Base-by-base conservation (phyloP, 1,140 invertebrate genomes). In the Drosophila aff. region DNA sequence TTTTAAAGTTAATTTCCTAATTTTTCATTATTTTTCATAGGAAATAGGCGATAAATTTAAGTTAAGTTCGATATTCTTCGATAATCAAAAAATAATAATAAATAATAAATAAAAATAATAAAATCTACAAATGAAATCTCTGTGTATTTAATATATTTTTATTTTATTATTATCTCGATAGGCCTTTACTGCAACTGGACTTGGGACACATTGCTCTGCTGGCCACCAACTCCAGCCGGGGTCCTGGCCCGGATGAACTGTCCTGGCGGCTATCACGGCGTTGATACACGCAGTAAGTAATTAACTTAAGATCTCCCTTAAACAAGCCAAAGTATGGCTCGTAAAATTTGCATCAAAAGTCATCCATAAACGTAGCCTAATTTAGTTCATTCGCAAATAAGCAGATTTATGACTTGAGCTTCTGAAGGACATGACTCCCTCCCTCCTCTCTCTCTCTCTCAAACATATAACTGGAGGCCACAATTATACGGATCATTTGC, bases 161-260 rank as follows among this genome's bases (percentile, higher is more conserved):
- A n/a, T n/a, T n/a, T n/a, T n/a, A n/a, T n/a, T n/a, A n/a, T n/a
- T n/a, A 1, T 40, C 6, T 8, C 15, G 23, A 10, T n/a, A 49
- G 91, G 89, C 36, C 26, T 91, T 33, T 96, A 95, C 92, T 97
- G 96, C 92, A 94, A 95, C 69, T 95, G 95, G 81, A 95, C 95
- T 8, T 97, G 95, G 94, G 96, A 97, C 92, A 94, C 93, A 10
- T 94, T 96, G 58, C 93, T 96, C 4, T 97, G 97, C 84, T 97
- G 97, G 97, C 96, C 96, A 9, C 95, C 96, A 2, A 96, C 96
- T 9, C 94, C 93, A 68, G 95, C 95, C 5, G 95, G 95, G 4
- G 94, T 94, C 2, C 93, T 94, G 3, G 94, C 94, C 11, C 94
- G 93, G 41, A 94, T 96, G 81, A 94, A 94, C 79, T 97, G 97